phyloP scores from a whole-genome alignment of 1,140 invertebrate genomes.

The Spodoptera litura region DNA sequence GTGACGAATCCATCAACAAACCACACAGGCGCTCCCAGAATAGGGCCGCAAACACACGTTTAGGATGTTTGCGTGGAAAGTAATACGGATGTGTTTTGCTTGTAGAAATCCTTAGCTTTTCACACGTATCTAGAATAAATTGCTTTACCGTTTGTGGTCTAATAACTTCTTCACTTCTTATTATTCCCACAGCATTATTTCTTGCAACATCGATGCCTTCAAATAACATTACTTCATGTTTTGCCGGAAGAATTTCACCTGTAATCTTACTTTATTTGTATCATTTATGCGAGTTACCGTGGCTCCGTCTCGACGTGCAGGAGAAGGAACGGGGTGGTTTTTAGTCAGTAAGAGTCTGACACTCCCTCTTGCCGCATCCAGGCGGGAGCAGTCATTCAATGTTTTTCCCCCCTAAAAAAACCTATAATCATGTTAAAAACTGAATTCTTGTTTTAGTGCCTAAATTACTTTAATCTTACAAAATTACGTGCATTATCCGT shows the following conservation, averaged over 20 bases:
- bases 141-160: constrained; percentile 29
- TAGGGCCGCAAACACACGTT: constrained; percentile 22
- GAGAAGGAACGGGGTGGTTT: no score
- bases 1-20: not conserved
- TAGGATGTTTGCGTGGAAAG: constrained; percentile 44
- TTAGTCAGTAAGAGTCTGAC: no score
- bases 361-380: no score
- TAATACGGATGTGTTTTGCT: constrained; percentile 36
- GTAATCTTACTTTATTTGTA: not conserved
- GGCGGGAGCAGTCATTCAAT: no score
- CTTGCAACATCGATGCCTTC: not conserved
- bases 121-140: constrained; percentile 36
- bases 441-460: no score
- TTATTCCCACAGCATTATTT: not conserved
- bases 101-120: constrained; percentile 44
- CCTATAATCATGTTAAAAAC: no score
- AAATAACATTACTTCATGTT: not conserved
- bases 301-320: no score
- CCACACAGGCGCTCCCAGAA: constrained; percentile 1
- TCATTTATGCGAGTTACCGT: no score
- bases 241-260: not conserved
- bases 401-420: no score
- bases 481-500: no score
- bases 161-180: constrained; percentile 20
- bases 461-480: no score